Evolutionary conservation across 2,888 invertebrate genomes (phyloP).

Genomic region (Oxyscelio sp.): DNA sequence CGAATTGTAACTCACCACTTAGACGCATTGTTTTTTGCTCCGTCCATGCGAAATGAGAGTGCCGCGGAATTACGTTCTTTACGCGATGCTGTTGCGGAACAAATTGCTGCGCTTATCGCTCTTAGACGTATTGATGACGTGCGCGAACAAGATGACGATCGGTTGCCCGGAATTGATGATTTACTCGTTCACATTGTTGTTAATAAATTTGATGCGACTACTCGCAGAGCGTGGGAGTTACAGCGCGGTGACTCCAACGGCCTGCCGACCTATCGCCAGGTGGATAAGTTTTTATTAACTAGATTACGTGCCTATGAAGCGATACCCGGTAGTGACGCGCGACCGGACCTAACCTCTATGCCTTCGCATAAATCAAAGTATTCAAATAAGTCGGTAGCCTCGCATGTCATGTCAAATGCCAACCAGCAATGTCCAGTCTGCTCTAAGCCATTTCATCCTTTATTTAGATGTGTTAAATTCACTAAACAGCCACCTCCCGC

Average conservation of each 20-base stretch:
- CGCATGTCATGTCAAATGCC: conserved; percentile 12
- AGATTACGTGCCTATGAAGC: conserved; percentile 1
- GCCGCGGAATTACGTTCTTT: not conserved
- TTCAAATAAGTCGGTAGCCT: not conserved
- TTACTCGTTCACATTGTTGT: not conserved
- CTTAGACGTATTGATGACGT: not conserved
- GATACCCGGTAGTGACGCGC: not conserved
- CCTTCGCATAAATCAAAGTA: too few relatives aligned
- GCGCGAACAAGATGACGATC: not conserved
- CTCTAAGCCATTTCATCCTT: too few relatives aligned
- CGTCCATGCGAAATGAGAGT: not conserved
- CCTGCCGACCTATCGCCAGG: not conserved
- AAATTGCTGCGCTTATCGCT: not conserved
- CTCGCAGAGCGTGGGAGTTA: not conserved
- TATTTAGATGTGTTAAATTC: too few relatives aligned
- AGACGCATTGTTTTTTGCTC: not conserved
- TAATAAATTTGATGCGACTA: not conserved
- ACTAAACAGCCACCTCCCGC: too few relatives aligned
- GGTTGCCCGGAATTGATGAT: not conserved
- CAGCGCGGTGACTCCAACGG: not conserved
- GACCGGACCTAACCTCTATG: too few relatives aligned
- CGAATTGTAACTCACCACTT: not conserved
- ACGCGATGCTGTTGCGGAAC: not conserved
- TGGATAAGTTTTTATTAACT: conserved; percentile 7
- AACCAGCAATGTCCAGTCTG: too few relatives aligned